A percentile compares a stretch with the other conserved stretches of the same genome.
Evolutionary conservation across 2,888 invertebrate species (phyloP).

Genomic region (Lottia gigantea): DNA sequence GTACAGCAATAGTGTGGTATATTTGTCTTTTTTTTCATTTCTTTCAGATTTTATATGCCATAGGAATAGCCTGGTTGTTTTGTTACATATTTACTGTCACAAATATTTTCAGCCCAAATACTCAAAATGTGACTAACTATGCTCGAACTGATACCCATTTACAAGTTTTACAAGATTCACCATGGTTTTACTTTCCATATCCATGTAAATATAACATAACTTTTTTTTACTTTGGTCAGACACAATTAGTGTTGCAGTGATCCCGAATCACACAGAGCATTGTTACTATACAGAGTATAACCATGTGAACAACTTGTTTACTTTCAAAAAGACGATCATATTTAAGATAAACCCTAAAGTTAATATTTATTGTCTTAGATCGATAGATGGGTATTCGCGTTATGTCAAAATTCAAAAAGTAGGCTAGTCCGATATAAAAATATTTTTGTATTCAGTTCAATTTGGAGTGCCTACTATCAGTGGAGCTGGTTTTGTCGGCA

Average conservation of each 20-base stretch:
- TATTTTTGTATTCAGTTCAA: conserved; percentile 70
- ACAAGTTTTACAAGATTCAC: conserved; percentile 34
- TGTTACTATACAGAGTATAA: too few species aligned
- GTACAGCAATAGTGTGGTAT: too few species aligned
- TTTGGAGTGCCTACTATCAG: conserved; percentile 62
- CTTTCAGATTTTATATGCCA: conserved; percentile 43
- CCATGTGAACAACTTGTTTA: too few species aligned
- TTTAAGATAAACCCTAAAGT: too few species aligned
- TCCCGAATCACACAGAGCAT: too few species aligned
- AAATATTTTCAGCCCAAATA: conserved; percentile 28
- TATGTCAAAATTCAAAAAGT: too few species aligned
- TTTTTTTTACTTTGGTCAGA: background rate
- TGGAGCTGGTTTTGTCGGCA: conserved; percentile 55
- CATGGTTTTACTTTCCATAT: conserved; percentile 50
- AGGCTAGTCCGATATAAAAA: too few species aligned
- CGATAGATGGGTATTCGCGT: too few species aligned
- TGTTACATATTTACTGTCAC: conserved; percentile 43
- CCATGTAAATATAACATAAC: conserved; percentile 39
- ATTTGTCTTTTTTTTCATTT: too few species aligned
- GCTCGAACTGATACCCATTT: conserved; percentile 42
- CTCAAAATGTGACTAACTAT: conserved; percentile 24
- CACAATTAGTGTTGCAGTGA: too few species aligned
- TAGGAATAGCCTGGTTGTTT: conserved; percentile 42
- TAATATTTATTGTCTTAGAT: too few species aligned
- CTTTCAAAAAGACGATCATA: too few species aligned